Evolutionary conservation across 2,888 invertebrate genomes (phyloP).

Genomic region (Gastrophysa polygoni): DNA sequence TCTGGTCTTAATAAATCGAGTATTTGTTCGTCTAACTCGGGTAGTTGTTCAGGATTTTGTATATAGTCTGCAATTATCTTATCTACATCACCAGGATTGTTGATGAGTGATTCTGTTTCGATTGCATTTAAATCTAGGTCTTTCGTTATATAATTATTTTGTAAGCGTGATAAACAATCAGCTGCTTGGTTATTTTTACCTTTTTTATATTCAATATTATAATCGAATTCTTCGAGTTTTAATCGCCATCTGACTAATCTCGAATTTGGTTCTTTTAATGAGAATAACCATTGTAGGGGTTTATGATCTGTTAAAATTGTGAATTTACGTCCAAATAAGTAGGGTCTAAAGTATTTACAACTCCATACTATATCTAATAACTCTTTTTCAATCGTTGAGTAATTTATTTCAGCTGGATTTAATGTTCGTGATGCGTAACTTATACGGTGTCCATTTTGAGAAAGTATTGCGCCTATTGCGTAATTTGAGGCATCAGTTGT

Average conservation of each 20-base stretch:
- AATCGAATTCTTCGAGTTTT: slow-evolving; percentile 27
- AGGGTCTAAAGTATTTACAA: slow-evolving; percentile 11
- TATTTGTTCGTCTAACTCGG: too few species aligned
- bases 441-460: slow-evolving; percentile 16
- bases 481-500: slow-evolving; percentile 19
- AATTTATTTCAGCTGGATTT: slow-evolving; percentile 10
- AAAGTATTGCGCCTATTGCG: slow-evolving; percentile 12
- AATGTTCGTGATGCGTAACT: slow-evolving; percentile 15
- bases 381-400: slow-evolving; percentile 14
- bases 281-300: slow-evolving; percentile 36
- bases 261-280: slow-evolving; percentile 32
- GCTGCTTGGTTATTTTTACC: slow-evolving; percentile 25
- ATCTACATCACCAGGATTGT: too few species aligned
- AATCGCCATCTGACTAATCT: slow-evolving; percentile 27
- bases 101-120: too few species aligned
- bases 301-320: slow-evolving; percentile 33
- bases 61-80: too few species aligned
- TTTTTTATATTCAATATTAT: slow-evolving; percentile 24
- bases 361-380: slow-evolving; percentile 7
- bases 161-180: slow-evolving; percentile 21
- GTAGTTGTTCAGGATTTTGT: too few species aligned
- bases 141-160: too few species aligned
- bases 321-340: slow-evolving; percentile 11
- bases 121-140: background rate
- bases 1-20: too few species aligned